A percentile compares a stretch with the other conserved stretches of the same genome.
phyloP scores from a whole-genome alignment of 2,888 invertebrate species.

The Caenorhabditis sp. region DNA sequence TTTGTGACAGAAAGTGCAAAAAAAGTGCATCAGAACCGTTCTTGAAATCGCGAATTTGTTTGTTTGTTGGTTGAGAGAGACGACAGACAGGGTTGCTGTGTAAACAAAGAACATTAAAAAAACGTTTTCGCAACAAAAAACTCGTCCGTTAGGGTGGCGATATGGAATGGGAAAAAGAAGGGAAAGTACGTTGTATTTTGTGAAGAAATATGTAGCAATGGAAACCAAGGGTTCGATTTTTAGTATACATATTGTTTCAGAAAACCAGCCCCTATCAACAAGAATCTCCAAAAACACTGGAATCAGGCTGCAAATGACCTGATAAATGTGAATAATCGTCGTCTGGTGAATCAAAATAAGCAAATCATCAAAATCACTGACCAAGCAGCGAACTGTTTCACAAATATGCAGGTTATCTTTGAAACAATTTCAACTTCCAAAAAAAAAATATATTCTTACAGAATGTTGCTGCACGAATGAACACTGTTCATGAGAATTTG shows the following conservation, averaged over 20 bases:
- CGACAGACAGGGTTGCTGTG: not conserved
- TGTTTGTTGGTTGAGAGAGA: not conserved
- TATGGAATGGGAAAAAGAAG: not conserved
- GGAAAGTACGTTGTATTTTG: too few species aligned
- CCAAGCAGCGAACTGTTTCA: constrained; percentile 21
- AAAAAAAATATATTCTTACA: constrained; percentile 9
- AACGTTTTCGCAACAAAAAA: not conserved
- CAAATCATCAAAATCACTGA: constrained; percentile 25
- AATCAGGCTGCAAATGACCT: constrained; percentile 10
- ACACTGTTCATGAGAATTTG: constrained; percentile 19
- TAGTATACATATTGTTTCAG: too few species aligned
- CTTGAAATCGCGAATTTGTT: not conserved
- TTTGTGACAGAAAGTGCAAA: not conserved
- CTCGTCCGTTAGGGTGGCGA: not conserved
- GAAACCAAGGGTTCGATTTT: too few species aligned
- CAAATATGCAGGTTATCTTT: not conserved
- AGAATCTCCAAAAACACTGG: constrained; percentile 18
- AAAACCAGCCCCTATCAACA: constrained; percentile 1
- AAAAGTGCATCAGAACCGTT: constrained; percentile 2
- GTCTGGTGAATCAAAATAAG: constrained; percentile 17
- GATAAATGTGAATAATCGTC: constrained; percentile 4
- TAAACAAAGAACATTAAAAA: not conserved
- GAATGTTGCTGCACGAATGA: constrained; percentile 28
- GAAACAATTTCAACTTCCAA: not conserved
- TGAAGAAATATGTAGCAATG: too few species aligned